These are phyloP conservation scores for Heliocidaris erythrogramma DNA, from an alignment of 35 echinoderm and acorn worm species.

Conservation along the genomic window DNA sequence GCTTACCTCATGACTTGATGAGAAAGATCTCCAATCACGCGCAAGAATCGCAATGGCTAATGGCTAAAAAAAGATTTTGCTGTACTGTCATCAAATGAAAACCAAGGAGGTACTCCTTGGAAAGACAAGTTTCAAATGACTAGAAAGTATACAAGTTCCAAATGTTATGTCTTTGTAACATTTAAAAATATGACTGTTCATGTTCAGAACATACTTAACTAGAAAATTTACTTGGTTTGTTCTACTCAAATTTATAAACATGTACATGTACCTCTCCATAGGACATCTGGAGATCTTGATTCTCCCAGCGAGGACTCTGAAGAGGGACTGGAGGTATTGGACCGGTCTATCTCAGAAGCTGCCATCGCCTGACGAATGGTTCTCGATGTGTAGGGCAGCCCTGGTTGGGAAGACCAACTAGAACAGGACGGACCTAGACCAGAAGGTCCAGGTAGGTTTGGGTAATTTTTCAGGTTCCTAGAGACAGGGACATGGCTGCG, in stretches of 20 bases:
- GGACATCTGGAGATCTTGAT: slow-evolving; percentile 31
- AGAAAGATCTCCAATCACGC: background rate
- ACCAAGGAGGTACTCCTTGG: no score
- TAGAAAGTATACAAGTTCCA: background rate
- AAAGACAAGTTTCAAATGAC: background rate
- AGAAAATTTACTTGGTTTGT: no score
- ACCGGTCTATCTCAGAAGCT: background rate
- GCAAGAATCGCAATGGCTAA: background rate
- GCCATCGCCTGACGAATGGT: background rate
- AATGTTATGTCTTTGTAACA: background rate
- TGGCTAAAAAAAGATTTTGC: background rate
- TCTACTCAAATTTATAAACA: background rate
- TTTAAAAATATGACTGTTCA: background rate
- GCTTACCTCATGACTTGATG: background rate
- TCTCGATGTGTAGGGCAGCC: background rate
- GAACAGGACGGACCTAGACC: background rate
- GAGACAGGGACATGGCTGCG: background rate
- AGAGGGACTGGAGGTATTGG: background rate
- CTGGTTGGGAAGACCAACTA: background rate
- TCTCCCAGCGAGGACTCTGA: slow-evolving; percentile 13
- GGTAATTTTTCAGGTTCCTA: background rate
- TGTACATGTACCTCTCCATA: slow-evolving; percentile 16
- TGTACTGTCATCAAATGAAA: background rate
- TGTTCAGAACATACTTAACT: background rate
- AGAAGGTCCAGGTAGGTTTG: background rate